Evolutionary conservation across 1,140 invertebrate species (phyloP).

Genomic region (Apis laboriosa): DNA sequence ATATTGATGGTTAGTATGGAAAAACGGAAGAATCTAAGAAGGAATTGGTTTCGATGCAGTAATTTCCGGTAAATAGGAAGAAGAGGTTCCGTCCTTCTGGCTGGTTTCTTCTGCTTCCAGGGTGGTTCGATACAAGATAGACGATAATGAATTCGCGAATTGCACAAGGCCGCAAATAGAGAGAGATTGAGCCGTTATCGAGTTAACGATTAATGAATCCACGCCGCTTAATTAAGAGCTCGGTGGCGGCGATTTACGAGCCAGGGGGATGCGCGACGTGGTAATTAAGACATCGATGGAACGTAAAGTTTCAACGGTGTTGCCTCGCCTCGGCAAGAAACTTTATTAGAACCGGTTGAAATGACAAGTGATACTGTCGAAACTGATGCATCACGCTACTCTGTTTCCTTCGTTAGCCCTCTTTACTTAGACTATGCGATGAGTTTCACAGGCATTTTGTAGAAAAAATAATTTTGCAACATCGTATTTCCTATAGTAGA

Average conservation of each 20-base stretch:
- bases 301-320: conserved; percentile 12
- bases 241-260: background rate
- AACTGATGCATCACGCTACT: conserved; percentile 1
- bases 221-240: conserved; percentile 14
- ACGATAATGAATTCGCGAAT: background rate
- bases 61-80: too few species aligned
- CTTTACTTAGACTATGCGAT: background rate
- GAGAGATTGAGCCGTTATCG: background rate
- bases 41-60: too few species aligned
- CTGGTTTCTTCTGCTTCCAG: background rate
- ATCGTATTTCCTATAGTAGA: too few species aligned
- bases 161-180: background rate
- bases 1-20: too few species aligned
- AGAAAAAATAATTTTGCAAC: too few species aligned
- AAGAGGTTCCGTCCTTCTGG: background rate
- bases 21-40: too few species aligned
- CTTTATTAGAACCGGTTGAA: conserved; percentile 17
- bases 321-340: background rate
- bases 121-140: background rate
- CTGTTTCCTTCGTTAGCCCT: background rate
- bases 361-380: conserved; percentile 17
- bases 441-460: too few species aligned
- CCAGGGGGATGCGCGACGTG: background rate
- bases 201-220: conserved; percentile 21
- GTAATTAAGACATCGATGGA: conserved; percentile 26